Evolutionary conservation across 2,113 vertebrate genomes (phyloP), one percentile per base, ranked within the genome.

Genomic region (Cnemophilus loriae): DNA sequence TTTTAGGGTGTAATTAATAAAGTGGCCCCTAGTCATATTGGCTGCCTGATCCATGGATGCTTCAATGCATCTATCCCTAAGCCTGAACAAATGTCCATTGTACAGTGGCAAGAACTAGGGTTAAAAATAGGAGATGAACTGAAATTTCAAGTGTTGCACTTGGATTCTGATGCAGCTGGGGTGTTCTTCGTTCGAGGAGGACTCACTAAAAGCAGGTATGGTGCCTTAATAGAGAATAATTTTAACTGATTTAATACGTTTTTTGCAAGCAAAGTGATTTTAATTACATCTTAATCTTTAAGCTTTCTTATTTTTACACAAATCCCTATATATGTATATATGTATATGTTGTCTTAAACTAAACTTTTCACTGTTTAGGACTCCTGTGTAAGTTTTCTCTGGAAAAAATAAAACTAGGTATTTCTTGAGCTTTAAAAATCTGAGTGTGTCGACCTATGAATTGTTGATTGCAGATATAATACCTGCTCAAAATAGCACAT

Each of bases 21-120:
- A 97, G 97, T 99, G 13, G 99, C 98, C 7, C 97, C 98, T 22
- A 98, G 98, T 90, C 99, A 99, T 11, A 98, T 99, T 68, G 99
- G 99, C 69, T 99, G 99, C 91, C 96, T 99, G 75, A 99, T 99
- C 47, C 99, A 99, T 22, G 98, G 99, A 30, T 99, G 99, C 90
- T 99, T 99, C 94, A 99, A 99, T 70, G 99, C 99, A 69, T 99
- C 99, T 68, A 98, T 99, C 59, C 98, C 98, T 44, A 99, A 98
- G 87, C 99, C 99, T 23, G 97, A 96, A 79, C 98, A 98, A 33
- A 98, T 99, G 93, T 84, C 98, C 1, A 1, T 95, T 56, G 98
- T 97, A 33, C 98, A 98, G 47, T 99, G 99, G 99, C 98, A 98
- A 79, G 97, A 97, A 3, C 93, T 98, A 6, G 98, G 98, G 13